phyloP scores from a whole-genome alignment of 1,140 invertebrate genomes.

The Musca vetustissima region DNA sequence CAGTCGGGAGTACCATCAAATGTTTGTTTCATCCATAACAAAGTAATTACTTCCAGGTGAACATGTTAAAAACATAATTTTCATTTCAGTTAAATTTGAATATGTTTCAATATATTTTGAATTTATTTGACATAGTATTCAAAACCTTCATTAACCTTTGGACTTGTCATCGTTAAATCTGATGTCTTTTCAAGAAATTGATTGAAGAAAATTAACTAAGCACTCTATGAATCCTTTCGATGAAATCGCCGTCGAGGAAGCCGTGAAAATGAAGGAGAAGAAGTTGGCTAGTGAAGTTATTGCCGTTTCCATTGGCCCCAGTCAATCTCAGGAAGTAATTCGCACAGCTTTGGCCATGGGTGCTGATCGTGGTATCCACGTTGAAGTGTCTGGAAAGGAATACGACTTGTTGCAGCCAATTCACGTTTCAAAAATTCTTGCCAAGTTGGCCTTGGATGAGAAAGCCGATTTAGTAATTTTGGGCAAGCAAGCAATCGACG shows the following conservation, averaged over 20 bases:
- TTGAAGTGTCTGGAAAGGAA: slow-evolving; percentile 83
- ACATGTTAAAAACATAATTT: too few species aligned
- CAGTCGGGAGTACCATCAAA: too few species aligned
- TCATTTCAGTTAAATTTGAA: too few species aligned
- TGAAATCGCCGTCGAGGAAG: slow-evolving; percentile 98
- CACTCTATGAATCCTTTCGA: slow-evolving; percentile 99
- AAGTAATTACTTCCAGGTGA: too few species aligned
- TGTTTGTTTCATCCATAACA: too few species aligned
- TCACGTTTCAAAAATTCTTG: slow-evolving; percentile 95
- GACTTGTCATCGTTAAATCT: too few species aligned
- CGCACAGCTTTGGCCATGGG: slow-evolving; percentile 98
- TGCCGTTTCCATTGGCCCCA: slow-evolving; percentile 91
- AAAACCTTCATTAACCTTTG: too few species aligned
- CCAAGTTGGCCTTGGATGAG: slow-evolving; percentile 90
- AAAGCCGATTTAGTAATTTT: slow-evolving; percentile 91
- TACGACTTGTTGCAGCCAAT: slow-evolving; percentile 90
- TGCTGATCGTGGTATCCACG: slow-evolving; percentile 93
- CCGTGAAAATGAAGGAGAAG: slow-evolving; percentile 97
- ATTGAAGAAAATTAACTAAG: slow-evolving; percentile 64
- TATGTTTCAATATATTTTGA: too few species aligned
- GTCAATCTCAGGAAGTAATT: slow-evolving; percentile 87
- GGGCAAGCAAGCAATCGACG: slow-evolving; percentile 99
- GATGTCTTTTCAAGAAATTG: too few species aligned
- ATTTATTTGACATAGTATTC: too few species aligned
- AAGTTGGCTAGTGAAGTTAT: slow-evolving; percentile 92